Evolutionary conservation across 2,113 vertebrate genomes (phyloP).

Genomic region (Piliocolobus tephrosceles): DNA sequence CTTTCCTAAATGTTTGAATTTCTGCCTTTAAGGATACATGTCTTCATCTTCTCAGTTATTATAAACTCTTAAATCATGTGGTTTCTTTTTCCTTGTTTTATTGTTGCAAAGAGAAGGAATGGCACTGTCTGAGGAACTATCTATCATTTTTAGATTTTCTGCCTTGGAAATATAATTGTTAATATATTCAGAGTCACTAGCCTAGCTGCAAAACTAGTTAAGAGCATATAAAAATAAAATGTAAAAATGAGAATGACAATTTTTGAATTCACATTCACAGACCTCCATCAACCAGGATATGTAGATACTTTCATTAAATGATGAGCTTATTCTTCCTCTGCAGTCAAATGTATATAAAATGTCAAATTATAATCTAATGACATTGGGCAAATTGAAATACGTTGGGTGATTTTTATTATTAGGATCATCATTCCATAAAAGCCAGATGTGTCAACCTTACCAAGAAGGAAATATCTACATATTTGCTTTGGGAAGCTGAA

Average conservation of each 20-base stretch:
- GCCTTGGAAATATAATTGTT: conserved; percentile 42
- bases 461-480: background rate
- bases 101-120: conserved; percentile 40
- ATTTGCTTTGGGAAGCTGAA: too few species aligned
- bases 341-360: background rate
- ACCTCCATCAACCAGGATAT: background rate
- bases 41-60: conserved; percentile 53
- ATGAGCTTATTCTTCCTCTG: background rate
- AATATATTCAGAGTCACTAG: conserved; percentile 48
- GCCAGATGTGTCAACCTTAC: background rate
- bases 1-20: conserved; percentile 57
- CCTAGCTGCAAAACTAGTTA: background rate
- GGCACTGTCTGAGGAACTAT: background rate
- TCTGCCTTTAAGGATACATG: conserved; percentile 68
- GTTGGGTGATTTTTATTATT: background rate
- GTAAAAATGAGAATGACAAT: background rate
- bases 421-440: background rate
- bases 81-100: conserved; percentile 38
- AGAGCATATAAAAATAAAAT: background rate
- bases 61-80: conserved; percentile 40
- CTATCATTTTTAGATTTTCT: background rate
- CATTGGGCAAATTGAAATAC: background rate
- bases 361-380: background rate
- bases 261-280: background rate
- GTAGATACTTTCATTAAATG: background rate